Evolutionary conservation across 2,797 vertebrate species (phyloP).

Genomic region (Pyrocephalus nanus): DNA sequence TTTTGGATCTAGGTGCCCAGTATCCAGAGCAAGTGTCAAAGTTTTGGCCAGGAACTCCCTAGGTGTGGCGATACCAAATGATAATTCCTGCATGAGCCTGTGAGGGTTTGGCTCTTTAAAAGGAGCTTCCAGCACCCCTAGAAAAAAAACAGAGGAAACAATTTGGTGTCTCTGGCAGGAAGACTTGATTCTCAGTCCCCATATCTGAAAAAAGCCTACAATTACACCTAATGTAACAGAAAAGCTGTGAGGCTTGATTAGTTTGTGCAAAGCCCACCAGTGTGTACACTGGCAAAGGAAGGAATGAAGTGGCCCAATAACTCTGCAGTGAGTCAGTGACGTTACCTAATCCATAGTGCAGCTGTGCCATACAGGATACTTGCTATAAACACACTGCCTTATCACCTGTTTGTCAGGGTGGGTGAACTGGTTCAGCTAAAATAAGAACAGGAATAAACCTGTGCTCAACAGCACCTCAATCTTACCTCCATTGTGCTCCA

Average conservation of each 20-base stretch:
- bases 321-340: background rate
- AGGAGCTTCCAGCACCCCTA: background rate
- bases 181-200: background rate
- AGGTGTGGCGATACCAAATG: background rate
- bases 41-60: background rate
- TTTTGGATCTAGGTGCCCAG: background rate
- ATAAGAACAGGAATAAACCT: constrained; percentile 33
- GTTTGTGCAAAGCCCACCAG: background rate
- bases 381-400: background rate
- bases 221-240: background rate
- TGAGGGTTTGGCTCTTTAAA: background rate
- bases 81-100: background rate
- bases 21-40: background rate
- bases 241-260: background rate
- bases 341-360: background rate
- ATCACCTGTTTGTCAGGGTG: background rate
- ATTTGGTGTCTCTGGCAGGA: background rate
- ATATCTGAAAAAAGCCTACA: background rate
- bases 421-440: constrained; percentile 31
- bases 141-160: background rate
- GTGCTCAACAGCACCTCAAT: background rate
- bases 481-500: background rate
- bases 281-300: background rate
- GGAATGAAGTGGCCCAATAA: constrained; percentile 9
- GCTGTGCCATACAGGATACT: background rate